Evolutionary conservation across 1,140 invertebrate species (phyloP), one percentile per base, ranked within the genome.

Genomic region (Bombus pascuorum): DNA sequence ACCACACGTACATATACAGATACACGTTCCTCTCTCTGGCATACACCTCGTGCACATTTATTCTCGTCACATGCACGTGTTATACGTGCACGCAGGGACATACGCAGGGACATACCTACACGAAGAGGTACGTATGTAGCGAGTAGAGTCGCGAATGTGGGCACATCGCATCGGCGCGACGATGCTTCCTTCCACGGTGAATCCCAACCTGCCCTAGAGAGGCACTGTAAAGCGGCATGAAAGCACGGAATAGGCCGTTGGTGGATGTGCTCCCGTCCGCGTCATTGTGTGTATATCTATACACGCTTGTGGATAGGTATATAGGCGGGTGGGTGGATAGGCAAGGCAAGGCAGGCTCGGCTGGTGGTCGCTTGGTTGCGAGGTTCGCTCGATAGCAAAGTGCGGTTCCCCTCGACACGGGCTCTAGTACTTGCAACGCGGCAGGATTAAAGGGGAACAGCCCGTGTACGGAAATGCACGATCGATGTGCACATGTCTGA

Each of bases 351-450:
- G 85, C 84, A 91, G 91, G 92, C 93, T 92, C 85, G 89, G 83
- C 84, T 89, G 88, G 91, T 93, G 90, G 93, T 91, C 90, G 90
- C 83, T 87, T 87, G 86, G 89, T 91, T 87, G 87, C 90, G 86
- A 93, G 91, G 84, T 88, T 90, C 94, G 94, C 93, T 95, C 94
- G 93, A 94, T 95, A 95, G 92, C 92, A 90, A 94, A 94, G 92
- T 93, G 91, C 91, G 93, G 92, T 93, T 93, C 92, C 92, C 93
- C 93, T 93, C 92, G 91, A 91, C 91, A 86, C 79, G 89, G 93
- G 93, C 93, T 66, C 32, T 94, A 92, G 89, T 92, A 91, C 92
- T 94, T 93, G 94, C 91, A 93, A 92, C 91, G 91, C 92, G 91
- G 92, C 75, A 93, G 88, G 92, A 93, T 93, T 94, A 94, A 94